These are phyloP conservation scores for Eurytoma adleriae DNA, from an alignment of 2,888 invertebrate species.

Conservation along the genomic window DNA sequence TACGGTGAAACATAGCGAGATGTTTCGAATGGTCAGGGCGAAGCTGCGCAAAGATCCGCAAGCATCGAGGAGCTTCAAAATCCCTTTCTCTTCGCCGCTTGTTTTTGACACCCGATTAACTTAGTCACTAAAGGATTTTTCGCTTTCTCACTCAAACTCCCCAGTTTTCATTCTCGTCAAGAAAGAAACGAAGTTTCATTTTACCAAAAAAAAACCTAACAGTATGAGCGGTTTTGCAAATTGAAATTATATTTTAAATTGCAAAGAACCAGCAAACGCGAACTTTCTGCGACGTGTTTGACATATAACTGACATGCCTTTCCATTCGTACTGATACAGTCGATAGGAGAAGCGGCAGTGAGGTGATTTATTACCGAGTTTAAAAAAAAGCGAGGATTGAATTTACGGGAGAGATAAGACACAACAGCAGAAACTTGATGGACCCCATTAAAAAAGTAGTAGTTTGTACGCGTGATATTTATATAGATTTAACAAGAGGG, in stretches of 20 bases:
- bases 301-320: slow-evolving; percentile 37
- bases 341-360: slow-evolving; percentile 22
- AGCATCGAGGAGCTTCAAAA: slow-evolving; percentile 62
- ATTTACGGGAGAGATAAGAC: slow-evolving; percentile 53
- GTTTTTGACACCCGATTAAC: slow-evolving; percentile 35
- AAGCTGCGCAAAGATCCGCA: slow-evolving; percentile 58
- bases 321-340: slow-evolving; percentile 22
- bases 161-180: background rate
- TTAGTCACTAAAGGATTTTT: slow-evolving; percentile 24
- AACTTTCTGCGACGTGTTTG: slow-evolving; percentile 40
- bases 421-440: slow-evolving; percentile 45
- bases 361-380: slow-evolving; percentile 24
- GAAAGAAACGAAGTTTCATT: too few relatives aligned
- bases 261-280: slow-evolving; percentile 41
- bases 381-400: slow-evolving; percentile 31
- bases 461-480: slow-evolving; percentile 51
- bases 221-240: too few relatives aligned
- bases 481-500: slow-evolving; percentile 37
- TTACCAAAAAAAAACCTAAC: too few relatives aligned
- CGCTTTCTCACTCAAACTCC: slow-evolving; percentile 38
- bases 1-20: slow-evolving; percentile 17
- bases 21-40: slow-evolving; percentile 5
- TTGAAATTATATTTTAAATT: slow-evolving; percentile 17
- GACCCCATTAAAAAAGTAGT: slow-evolving; percentile 45
- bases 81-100: slow-evolving; percentile 28